Evolutionary conservation across 2,888 invertebrate species (phyloP), one percentile per base, ranked within the genome.

Genomic region (Aquatica leii): DNA sequence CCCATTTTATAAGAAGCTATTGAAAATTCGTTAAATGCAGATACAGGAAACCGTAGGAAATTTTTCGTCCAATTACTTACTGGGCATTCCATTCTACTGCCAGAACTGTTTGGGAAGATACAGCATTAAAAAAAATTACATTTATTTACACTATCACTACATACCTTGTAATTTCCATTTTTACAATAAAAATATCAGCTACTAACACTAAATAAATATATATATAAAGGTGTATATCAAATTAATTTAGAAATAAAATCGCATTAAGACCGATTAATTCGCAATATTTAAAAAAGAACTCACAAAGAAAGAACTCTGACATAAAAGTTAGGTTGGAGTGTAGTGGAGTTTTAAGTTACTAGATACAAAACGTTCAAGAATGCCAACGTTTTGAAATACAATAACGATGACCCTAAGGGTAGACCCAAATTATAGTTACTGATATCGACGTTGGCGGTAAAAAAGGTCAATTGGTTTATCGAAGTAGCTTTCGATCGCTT

Each of bases 41-140:
- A 37, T 37, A 12, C 9, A 5, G 37, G 37, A 37, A 37, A 37
- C 37, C n/a, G 37, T 37, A 37, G 5, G 37, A 37, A 37, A 37
- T 37, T 37, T 37, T 37, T 37, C 37, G 37, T 37, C 37, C 37
- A 37, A 37, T 37, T 37, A 37, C 37, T 12, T 37, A 9, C 37
- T 37, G 37, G 37, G n/a, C 37, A 37, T 37, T 37, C 37, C 37
- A 37, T 37, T 37, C 37, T 37, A 37, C 37, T 37, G 37, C 37
- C 12, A 37, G 37, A 37, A 37, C 37, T 37, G 37, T 37, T 37
- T 3, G 37, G 37, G n/a, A 37, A 37, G 37, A 37, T 37, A n/a
- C n/a, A n/a, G n/a, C n/a, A n/a, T n/a, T n/a, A n/a, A n/a, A n/a
- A n/a, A n/a, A n/a, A n/a, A n/a, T n/a, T n/a, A n/a, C n/a, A n/a